Evolutionary conservation across 2,888 invertebrate species (phyloP), one percentile per base, ranked within the genome.

Genomic region (Andrena chrysosceles): DNA sequence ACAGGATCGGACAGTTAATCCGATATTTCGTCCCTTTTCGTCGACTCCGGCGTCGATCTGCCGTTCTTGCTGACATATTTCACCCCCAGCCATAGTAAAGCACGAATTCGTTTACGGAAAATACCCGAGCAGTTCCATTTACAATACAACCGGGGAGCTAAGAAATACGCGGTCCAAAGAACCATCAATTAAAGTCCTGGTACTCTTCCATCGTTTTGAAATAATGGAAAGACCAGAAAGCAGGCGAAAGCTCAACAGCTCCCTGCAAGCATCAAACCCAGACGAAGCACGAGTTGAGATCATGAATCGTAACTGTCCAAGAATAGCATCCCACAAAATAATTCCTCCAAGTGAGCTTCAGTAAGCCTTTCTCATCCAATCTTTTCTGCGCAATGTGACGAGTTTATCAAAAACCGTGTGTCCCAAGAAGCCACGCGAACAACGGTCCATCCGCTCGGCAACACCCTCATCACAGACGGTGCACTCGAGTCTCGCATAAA

Each of bases 401-500:
- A 73, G 78, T 62, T 80, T 78, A 71, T 80, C 70, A 31, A 20
- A n/a, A 42, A 67, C 42, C 64, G 26, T 16, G 16, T 31, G 1
- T 13, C 35, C 52, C 35, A 1, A 2, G 29, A 70, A 42, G 16
- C 60, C 29, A 29, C 29, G 60, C 56, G 35, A 1, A 5, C 20
- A n/a, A 23, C 60, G 42, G 23, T 8, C n/a, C n/a, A 20, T 13
- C 16, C 56, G 1, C n/a, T n/a, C 33, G 23, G 16, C 62, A n/a
- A 48, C 20, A 56, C 67, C 20, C 20, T 8, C 26, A 42, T 68
- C 23, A 26, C 33, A 56, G 23, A 56, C 23, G 59, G 59, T 20
- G 49, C 42, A n/a, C 29, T 54, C 16, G 72, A 69, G 48, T 35
- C 81, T 35, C 52, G 87, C 77, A 76, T 83, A 80, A 87, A 85